phyloP scores from a whole-genome alignment of 2,113 vertebrate species.

The Poicephalus gulielmi region DNA sequence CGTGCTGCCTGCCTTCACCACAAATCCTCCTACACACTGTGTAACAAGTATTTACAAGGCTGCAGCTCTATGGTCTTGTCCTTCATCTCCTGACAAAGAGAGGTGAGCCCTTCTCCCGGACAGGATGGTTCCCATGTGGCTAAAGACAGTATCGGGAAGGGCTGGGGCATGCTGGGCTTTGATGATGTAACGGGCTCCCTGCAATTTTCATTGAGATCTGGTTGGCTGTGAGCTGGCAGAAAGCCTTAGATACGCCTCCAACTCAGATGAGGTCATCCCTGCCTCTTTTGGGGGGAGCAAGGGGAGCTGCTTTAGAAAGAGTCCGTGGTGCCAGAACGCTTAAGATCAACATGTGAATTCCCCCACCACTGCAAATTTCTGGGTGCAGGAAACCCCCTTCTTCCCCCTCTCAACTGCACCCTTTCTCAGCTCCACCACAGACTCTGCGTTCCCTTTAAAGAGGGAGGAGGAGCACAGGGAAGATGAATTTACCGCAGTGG shows the following conservation, averaged over 20 bases:
- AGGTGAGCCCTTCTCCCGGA: background rate
- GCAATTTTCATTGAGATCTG: constrained; percentile 71
- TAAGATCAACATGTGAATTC: constrained; percentile 16
- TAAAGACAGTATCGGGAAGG: constrained; percentile 1
- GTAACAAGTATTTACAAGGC: background rate
- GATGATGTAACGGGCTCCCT: constrained; percentile 81
- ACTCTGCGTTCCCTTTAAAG: constrained; percentile 18
- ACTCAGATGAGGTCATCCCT: constrained; percentile 73
- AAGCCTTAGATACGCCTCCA: constrained; percentile 60
- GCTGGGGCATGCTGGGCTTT: constrained; percentile 72
- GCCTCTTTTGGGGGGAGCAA: background rate
- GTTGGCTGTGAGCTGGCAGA: constrained; percentile 66
- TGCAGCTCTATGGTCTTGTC: background rate
- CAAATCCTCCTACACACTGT: background rate
- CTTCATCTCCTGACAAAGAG: background rate
- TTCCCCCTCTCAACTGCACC: background rate
- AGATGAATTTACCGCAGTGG: constrained; percentile 57
- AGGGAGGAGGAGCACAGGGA: constrained; percentile 52
- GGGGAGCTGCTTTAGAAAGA: background rate
- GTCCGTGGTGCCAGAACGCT: background rate
- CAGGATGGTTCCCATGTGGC: background rate
- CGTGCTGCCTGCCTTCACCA: background rate
- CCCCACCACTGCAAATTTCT: background rate
- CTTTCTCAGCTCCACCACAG: background rate
- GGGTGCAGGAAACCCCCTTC: background rate